phyloP scores from a whole-genome alignment of 2,113 vertebrate species.

The Oncorhynchus mykiss region DNA sequence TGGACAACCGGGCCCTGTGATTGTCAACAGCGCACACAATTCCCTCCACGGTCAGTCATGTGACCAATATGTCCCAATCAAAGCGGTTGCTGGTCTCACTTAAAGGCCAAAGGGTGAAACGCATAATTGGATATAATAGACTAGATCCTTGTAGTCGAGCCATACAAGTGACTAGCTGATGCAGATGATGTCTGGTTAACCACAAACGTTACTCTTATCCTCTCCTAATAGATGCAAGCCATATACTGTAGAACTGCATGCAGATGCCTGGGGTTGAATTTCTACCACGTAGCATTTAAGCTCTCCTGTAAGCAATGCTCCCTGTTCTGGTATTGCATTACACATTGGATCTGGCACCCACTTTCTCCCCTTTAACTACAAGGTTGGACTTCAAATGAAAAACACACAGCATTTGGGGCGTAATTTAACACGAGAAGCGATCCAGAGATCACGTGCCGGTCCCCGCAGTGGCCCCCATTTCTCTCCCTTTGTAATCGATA shows the following conservation, averaged over 20 bases:
- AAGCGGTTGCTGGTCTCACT: background rate
- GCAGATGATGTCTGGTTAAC: conserved; percentile 21
- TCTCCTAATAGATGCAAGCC: conserved; percentile 19
- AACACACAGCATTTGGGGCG: conserved; percentile 46
- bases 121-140: conserved; percentile 20
- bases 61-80: conserved; percentile 10
- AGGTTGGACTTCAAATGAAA: conserved; percentile 34
- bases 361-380: conserved; percentile 44
- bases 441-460: conserved; percentile 42
- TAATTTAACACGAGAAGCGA: conserved; percentile 56
- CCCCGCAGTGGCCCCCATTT: conserved; percentile 39
- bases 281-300: conserved; percentile 47
- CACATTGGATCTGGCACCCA: conserved; percentile 34
- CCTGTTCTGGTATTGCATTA: conserved; percentile 43
- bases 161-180: conserved; percentile 1
- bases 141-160: conserved; percentile 3
- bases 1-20: conserved; percentile 17
- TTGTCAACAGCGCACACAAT: conserved; percentile 7
- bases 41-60: conserved; percentile 31
- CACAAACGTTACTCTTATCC: conserved; percentile 1
- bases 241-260: conserved; percentile 13
- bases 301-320: conserved; percentile 44
- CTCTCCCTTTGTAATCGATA: conserved; percentile 61
- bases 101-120: conserved; percentile 25
- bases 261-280: conserved; percentile 40